These are phyloP conservation scores for Suillia variegata DNA, from an alignment of 2,888 invertebrate genomes.

Conservation along the genomic window DNA sequence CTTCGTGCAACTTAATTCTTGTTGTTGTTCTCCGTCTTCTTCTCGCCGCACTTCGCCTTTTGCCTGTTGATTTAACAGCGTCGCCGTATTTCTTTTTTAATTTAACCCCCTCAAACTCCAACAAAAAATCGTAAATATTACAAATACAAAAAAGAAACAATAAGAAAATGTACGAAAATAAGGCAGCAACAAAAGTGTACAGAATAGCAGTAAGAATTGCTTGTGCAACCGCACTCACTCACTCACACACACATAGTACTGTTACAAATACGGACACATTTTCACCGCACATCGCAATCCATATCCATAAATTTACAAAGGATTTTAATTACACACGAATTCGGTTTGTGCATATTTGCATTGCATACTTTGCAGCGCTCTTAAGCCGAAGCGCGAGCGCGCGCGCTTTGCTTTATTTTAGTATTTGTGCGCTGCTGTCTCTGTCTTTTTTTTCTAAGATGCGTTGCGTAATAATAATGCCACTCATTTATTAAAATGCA, in stretches of 20 bases:
- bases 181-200: no score
- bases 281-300: slow-evolving; percentile 42
- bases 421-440: not conserved
- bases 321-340: slow-evolving; percentile 51
- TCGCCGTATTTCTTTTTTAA: not conserved
- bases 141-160: not conserved
- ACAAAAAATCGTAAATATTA: not conserved
- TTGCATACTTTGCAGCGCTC: slow-evolving; percentile 3
- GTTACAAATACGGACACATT: not conserved
- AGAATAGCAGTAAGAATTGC: not conserved
- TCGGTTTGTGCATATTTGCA: slow-evolving; percentile 19
- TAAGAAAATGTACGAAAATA: no score
- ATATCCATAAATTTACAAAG: slow-evolving; percentile 53
- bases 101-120: not conserved
- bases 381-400: not conserved
- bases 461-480: no score
- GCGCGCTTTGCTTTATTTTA: not conserved
- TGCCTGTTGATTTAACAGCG: not conserved
- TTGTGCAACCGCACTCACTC: not conserved
- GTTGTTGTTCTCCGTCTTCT: slow-evolving; percentile 9
- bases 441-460: no score
- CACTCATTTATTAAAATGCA: no score
- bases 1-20: no score
- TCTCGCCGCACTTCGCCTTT: no score
- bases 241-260: not conserved